phyloP scores from a whole-genome alignment of 1,140 invertebrate species.

The Pogonomyrmex barbatus region DNA sequence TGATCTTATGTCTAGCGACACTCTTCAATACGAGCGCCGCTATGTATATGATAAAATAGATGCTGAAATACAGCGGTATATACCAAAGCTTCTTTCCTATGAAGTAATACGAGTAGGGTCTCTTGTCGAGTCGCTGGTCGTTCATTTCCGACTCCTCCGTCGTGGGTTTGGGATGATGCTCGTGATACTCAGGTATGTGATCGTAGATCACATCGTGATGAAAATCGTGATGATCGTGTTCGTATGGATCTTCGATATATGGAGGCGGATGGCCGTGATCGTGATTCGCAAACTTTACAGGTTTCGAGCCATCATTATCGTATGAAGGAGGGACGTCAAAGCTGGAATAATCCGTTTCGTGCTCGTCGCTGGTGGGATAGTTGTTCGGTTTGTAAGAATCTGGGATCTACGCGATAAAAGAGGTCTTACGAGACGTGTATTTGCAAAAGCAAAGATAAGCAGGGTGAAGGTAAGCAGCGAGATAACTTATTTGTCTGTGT shows the following conservation, averaged over 20 bases:
- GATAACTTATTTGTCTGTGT: background rate
- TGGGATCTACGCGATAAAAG: constrained; percentile 44
- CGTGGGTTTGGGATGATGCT: constrained; percentile 78
- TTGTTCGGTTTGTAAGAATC: constrained; percentile 68
- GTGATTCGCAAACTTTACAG: constrained; percentile 71
- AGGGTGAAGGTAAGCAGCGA: background rate
- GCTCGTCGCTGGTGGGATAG: constrained; percentile 42
- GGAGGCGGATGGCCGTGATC: constrained; percentile 66
- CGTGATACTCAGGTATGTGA: constrained; percentile 81
- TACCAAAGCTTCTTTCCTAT: constrained; percentile 94
- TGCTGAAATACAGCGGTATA: constrained; percentile 93
- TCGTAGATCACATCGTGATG: constrained; percentile 83
- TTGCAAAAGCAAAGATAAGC: background rate
- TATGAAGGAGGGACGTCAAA: constrained; percentile 54
- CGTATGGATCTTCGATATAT: constrained; percentile 60
- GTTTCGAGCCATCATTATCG: constrained; percentile 71
- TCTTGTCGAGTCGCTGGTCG: constrained; percentile 89
- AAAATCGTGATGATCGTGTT: constrained; percentile 85
- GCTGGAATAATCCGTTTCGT: constrained; percentile 63
- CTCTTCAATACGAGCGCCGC: constrained; percentile 92
- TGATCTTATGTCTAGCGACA: constrained; percentile 91
- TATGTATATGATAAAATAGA: constrained; percentile 94
- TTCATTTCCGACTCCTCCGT: constrained; percentile 86
- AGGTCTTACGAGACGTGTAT: background rate
- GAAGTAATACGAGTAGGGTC: constrained; percentile 92